Evolutionary conservation across 2,797 vertebrate species (phyloP), one percentile per base, ranked within the genome.

Genomic region (Chanos chanos): DNA sequence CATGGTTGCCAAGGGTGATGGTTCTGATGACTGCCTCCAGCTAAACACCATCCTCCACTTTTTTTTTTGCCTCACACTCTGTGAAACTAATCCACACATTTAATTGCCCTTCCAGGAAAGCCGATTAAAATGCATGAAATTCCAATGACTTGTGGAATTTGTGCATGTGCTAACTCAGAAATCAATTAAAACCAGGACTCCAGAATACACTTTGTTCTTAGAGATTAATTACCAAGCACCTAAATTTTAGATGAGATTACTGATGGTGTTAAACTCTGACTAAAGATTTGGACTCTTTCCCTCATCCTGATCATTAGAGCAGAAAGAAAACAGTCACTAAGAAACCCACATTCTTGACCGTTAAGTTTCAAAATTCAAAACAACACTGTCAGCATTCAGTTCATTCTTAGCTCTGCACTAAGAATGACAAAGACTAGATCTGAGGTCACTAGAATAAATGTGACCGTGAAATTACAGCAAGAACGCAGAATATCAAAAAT

Each of bases 151-250:
- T 12, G 21, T 5, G 31, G 12, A 13, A 43, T 3, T 36, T 25
- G 12, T 12, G 16, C n/a, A n/a, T n/a, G 37, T n/a, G 24, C 25
- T n/a, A 45, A 58, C 15, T 34, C 18, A n/a, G 33, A 21, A 73
- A 68, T 73, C 56, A 30, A 39, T 27, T 36, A 34, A 59, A 59
- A n/a, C n/a, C n/a, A n/a, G 33, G 37, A 45, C 25, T 22, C 9
- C 9, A 41, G 3, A 50, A 8, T 9, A 22, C 24, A 5, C 58
- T 62, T 55, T 55, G 64, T 43, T 19, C 54, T 34, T 54, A 27
- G 22, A 50, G 15, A 31, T 64, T 70, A 52, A 71, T 64, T 62
- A 52, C 4, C 7, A 28, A 3, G 22, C 22, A 41, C 21, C 9
- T 19, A 22, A 52, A 7, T 15, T 24, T 50, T 36, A 40, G 18